phyloP scores from a whole-genome alignment of 2,797 vertebrate genomes.

The Phataginus tetradactyla region DNA sequence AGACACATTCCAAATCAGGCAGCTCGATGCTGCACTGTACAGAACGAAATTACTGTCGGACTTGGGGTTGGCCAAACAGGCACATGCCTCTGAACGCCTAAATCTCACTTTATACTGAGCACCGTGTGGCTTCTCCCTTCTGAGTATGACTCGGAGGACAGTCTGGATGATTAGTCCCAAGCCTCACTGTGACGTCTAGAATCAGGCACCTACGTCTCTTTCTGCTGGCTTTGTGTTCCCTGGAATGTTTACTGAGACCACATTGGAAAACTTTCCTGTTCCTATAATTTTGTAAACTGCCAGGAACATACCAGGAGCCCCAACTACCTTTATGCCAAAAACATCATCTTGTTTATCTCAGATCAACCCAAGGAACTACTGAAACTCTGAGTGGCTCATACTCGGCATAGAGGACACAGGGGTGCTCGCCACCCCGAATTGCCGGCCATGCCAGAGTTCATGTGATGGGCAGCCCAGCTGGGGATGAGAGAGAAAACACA shows the following conservation, averaged over 20 bases:
- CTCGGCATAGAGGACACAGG: rapidly evolving
- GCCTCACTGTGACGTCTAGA: background rate
- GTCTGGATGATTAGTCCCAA: background rate
- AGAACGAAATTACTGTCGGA: background rate
- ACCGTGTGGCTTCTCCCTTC: background rate
- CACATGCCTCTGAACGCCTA: background rate
- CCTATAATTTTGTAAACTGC: background rate
- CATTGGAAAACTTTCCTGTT: background rate
- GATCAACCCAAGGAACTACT: background rate
- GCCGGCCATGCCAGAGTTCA: background rate
- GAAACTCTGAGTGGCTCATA: background rate
- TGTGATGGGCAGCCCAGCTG: background rate
- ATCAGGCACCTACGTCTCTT: background rate
- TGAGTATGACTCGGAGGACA: background rate
- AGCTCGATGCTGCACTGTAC: background rate
- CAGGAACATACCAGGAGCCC: background rate
- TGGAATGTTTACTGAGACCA: background rate
- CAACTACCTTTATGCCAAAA: background rate
- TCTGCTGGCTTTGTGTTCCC: background rate
- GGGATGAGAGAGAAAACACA: background rate
- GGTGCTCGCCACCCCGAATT: background rate
- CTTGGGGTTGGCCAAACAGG: background rate
- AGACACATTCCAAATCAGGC: background rate
- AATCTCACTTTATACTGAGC: background rate
- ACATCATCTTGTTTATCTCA: background rate